Evolutionary conservation across 2,888 invertebrate genomes (phyloP).

Genomic region (Phasia obesa): DNA sequence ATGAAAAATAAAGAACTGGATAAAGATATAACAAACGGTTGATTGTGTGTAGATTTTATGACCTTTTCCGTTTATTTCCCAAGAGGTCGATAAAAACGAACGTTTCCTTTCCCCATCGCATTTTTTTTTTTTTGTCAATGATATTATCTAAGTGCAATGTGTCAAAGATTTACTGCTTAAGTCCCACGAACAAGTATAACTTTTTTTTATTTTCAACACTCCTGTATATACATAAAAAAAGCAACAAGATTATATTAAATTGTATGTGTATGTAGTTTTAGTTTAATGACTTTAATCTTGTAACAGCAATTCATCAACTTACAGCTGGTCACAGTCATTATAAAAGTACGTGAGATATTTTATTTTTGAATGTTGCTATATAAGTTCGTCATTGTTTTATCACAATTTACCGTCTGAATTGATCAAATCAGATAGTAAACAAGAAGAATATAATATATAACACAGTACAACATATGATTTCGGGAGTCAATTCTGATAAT

Average conservation of each 20-base stretch:
- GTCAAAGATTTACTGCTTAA: constrained; percentile 55
- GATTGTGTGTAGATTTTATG: constrained; percentile 59
- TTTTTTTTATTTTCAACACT: constrained; percentile 48
- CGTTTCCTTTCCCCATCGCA: constrained; percentile 26
- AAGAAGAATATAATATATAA: no score
- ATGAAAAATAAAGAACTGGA: constrained; percentile 36
- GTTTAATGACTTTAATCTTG: background rate
- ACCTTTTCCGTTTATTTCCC: constrained; percentile 70
- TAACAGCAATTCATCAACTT: background rate
- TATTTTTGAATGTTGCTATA: background rate
- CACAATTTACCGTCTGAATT: no score
- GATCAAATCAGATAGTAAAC: no score
- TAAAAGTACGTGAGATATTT: background rate
- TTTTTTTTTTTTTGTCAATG: constrained; percentile 11
- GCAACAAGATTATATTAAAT: background rate
- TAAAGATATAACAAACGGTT: constrained; percentile 44
- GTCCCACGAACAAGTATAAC: constrained; percentile 46
- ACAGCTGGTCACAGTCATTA: background rate
- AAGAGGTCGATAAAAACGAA: constrained; percentile 64
- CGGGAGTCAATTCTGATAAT: no score
- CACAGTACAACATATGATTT: no score
- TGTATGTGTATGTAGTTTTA: background rate
- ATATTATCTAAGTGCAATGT: constrained; percentile 50
- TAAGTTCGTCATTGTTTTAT: no score
- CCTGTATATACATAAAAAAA: constrained; percentile 1